phyloP scores from a whole-genome alignment of 2,113 vertebrate species.

The Oryzias celebensis region DNA sequence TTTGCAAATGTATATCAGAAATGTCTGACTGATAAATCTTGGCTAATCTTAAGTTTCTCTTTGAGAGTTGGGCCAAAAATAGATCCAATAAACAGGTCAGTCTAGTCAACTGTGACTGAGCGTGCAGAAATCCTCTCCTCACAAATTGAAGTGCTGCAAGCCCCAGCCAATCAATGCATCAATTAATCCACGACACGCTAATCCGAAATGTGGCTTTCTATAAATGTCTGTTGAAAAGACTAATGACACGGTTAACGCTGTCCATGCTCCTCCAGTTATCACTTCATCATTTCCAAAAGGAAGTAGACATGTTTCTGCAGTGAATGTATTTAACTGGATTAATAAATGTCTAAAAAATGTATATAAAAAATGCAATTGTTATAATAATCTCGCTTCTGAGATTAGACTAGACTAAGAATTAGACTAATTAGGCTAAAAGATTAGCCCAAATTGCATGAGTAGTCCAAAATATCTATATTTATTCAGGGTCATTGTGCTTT shows the following conservation, averaged over 20 bases:
- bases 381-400: too few relatives aligned
- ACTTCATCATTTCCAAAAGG: neutral
- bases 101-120: conserved; percentile 63
- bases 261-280: neutral
- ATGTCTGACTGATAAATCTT: conserved; percentile 27
- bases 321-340: too few relatives aligned
- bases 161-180: conserved; percentile 48
- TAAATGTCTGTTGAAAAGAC: conserved; percentile 12
- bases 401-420: too few relatives aligned
- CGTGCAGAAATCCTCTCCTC: conserved; percentile 58
- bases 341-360: too few relatives aligned
- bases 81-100: conserved; percentile 69
- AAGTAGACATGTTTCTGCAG: too few relatives aligned
- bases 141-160: conserved; percentile 37
- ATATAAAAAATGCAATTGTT: too few relatives aligned
- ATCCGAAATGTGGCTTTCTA: conserved; percentile 29
- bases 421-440: too few relatives aligned
- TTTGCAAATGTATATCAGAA: neutral
- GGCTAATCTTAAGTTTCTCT: conserved; percentile 49
- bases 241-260: neutral
- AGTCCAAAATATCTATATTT: too few relatives aligned
- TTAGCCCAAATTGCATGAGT: too few relatives aligned
- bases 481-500: too few relatives aligned
- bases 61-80: conserved; percentile 54
- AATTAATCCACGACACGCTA: conserved; percentile 56